Conservation (phyloP, 2,888 invertebrate species). For the Ochropleura plecta region DNA sequence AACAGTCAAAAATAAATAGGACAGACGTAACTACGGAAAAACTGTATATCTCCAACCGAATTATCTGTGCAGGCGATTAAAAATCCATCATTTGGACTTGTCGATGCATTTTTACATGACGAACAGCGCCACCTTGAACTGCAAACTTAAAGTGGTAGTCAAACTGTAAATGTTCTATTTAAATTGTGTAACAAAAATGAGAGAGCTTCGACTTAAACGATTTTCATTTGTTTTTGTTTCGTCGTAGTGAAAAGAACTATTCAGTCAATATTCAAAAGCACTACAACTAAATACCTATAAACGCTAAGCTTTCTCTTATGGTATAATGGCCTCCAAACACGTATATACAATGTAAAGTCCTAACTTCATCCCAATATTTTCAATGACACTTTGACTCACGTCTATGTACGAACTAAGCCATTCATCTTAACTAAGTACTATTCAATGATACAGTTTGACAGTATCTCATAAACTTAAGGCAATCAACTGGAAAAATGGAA, state of each 20-base stretch:
- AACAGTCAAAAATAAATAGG: too few relatives aligned
- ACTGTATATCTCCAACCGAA: too few relatives aligned
- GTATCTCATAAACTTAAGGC: conserved; percentile 40
- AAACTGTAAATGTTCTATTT: too few relatives aligned
- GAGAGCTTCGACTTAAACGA: too few relatives aligned
- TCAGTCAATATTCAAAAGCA: neutral
- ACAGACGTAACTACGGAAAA: too few relatives aligned
- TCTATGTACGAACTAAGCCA: conserved; percentile 30
- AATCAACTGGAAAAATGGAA: conserved; percentile 59
- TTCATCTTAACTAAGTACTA: conserved; percentile 35
- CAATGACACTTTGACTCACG: conserved; percentile 18
- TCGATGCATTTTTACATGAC: too few relatives aligned
- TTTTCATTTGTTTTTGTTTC: too few relatives aligned
- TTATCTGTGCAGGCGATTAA: too few relatives aligned
- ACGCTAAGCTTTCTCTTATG: conserved; percentile 4
- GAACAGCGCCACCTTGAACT: too few relatives aligned
- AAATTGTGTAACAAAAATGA: too few relatives aligned
- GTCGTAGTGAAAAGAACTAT: neutral
- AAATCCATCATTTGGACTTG: too few relatives aligned
- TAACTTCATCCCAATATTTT: conserved; percentile 25
- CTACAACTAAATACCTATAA: neutral
- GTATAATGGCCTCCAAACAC: conserved; percentile 12
- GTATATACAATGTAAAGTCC: neutral
- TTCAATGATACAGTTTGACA: conserved; percentile 46
- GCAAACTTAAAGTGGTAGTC: too few relatives aligned